Percentiles rank a stretch among this genome's conserved stretches.
These are phyloP conservation scores for Imbricaverruca yamaguchii DNA, from an alignment of 2,888 invertebrate genomes.

Conservation along the genomic window DNA sequence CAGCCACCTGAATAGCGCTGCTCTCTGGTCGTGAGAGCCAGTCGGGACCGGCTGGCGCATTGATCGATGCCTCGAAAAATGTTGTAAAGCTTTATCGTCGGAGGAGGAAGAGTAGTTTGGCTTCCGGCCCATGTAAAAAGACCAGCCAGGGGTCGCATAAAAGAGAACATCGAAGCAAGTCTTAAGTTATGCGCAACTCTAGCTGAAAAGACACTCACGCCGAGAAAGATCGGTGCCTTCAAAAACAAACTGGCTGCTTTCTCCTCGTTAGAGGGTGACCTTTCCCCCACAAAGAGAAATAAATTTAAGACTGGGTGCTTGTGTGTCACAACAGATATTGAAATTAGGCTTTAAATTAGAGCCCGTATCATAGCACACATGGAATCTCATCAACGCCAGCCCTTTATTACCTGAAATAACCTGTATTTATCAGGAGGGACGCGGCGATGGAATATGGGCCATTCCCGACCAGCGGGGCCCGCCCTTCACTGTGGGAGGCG, in stretches of 20 bases:
- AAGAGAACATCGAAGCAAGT: no score
- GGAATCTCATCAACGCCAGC: neutral
- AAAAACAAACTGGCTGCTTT: neutral
- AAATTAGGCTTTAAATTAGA: neutral
- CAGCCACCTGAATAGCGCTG: no score
- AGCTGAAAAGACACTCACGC: neutral
- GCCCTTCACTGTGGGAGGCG: neutral
- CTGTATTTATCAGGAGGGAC: neutral
- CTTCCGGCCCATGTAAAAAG: neutral
- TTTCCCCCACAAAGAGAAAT: neutral
- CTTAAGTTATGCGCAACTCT: neutral
- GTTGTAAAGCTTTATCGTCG: neutral
- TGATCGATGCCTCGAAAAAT: neutral
- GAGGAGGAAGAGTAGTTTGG: neutral
- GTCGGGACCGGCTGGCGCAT: neutral
- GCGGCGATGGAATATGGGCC: neutral
- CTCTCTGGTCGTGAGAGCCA: no score
- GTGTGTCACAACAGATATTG: neutral
- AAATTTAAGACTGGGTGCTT: neutral
- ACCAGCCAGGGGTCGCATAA: neutral
- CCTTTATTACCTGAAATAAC: neutral
- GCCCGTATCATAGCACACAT: neutral
- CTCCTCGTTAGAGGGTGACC: slow-evolving; percentile 12
- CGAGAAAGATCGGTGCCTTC: neutral
- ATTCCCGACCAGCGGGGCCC: neutral